Percentiles rank a stretch among this genome's conserved stretches.
phyloP scores from a whole-genome alignment of 2,113 vertebrate genomes.

The Agapornis roseicollis region DNA sequence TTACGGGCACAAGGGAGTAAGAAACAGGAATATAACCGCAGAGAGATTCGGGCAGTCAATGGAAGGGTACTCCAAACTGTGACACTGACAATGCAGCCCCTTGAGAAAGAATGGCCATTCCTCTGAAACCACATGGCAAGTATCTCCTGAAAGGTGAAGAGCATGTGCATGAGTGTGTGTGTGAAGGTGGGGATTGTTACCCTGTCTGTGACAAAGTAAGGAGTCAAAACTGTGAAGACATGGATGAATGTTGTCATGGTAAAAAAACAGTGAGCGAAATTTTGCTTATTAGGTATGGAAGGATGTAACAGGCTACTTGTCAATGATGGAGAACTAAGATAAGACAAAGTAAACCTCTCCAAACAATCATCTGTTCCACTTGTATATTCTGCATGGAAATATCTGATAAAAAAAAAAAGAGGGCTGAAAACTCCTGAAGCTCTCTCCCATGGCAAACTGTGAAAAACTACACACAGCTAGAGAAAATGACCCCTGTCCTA shows the following conservation, averaged over 20 bases:
- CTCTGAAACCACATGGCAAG: background rate
- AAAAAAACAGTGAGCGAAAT: background rate
- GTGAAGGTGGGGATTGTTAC: background rate
- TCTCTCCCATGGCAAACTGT: background rate
- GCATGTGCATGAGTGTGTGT: background rate
- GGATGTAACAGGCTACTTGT: background rate
- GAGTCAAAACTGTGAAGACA: background rate
- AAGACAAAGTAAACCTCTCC: background rate
- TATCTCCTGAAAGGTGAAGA: background rate
- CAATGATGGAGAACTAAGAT: background rate
- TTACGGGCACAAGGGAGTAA: background rate
- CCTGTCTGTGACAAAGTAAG: background rate
- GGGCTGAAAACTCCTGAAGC: background rate
- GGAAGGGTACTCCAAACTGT: background rate
- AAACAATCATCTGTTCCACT: background rate
- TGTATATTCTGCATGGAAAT: background rate
- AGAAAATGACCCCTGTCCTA: background rate
- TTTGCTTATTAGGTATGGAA: background rate
- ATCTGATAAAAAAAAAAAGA: background rate
- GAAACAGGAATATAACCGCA: background rate
- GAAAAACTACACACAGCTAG: background rate
- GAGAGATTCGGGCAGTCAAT: background rate
- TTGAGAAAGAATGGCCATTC: background rate
- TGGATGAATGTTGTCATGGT: background rate
- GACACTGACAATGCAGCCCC: background rate